Conservation (phyloP, 2,113 vertebrate species). For the Triplophysa rosa region DNA sequence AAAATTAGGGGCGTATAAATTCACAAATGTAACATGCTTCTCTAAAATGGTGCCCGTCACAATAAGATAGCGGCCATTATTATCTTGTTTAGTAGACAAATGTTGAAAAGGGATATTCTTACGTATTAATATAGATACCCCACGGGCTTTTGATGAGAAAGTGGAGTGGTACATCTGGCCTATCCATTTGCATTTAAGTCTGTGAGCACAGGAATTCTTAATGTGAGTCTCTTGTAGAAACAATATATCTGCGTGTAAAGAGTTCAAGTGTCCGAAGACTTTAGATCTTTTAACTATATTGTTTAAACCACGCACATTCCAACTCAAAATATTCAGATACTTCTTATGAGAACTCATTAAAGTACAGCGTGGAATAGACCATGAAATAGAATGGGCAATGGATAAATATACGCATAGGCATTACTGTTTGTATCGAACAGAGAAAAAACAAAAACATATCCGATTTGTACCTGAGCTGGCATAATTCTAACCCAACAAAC, state of each 20-base stretch:
- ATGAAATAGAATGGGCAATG: too few relatives aligned
- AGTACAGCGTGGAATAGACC: neutral
- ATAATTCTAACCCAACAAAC: too few relatives aligned
- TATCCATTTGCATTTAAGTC: neutral
- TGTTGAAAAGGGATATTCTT: slow-evolving; percentile 14
- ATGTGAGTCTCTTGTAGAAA: neutral
- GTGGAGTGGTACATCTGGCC: neutral
- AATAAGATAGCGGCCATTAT: slow-evolving; percentile 12
- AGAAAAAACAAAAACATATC: too few relatives aligned
- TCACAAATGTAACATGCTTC: neutral
- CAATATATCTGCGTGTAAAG: neutral
- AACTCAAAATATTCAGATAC: slow-evolving; percentile 1
- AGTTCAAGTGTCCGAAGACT: neutral
- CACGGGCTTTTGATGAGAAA: neutral
- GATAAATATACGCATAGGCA: neutral
- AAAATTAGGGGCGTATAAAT: neutral
- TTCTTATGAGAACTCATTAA: neutral
- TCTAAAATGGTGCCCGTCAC: neutral
- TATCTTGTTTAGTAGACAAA: neutral
- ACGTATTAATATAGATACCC: slow-evolving; percentile 2
- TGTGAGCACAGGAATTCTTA: neutral
- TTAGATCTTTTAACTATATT: neutral
- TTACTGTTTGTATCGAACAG: neutral
- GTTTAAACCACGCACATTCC: neutral
- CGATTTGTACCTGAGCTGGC: too few relatives aligned